phyloP scores from a whole-genome alignment of 2,797 vertebrate genomes.

The Lacerta viridis region DNA sequence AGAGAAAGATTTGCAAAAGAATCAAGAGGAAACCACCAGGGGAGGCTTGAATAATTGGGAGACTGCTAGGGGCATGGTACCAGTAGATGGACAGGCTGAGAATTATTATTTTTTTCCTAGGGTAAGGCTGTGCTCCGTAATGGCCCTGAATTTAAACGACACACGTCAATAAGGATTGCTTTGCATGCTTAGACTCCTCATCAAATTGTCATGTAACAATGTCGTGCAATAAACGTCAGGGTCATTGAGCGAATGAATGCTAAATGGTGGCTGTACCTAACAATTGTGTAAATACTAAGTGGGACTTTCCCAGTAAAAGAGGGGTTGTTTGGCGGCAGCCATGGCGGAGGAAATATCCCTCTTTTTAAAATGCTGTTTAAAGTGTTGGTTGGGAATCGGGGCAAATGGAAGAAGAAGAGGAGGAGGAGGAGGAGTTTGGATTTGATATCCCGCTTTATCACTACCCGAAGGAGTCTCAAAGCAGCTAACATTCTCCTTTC shows the following conservation, averaged over 20 bases:
- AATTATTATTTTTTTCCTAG: constrained; percentile 23
- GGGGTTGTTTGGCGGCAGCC: accelerated
- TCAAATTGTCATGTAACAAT: constrained; percentile 25
- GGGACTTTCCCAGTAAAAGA: not conserved
- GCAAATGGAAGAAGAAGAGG: no score
- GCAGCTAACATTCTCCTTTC: no score
- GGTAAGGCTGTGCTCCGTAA: constrained; percentile 60
- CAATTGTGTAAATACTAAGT: constrained; percentile 35
- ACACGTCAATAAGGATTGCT: constrained; percentile 49
- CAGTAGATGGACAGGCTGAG: constrained; percentile 45
- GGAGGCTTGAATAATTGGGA: constrained; percentile 66
- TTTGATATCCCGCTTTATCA: no score
- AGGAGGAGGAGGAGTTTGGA: no score
- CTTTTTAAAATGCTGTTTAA: not conserved
- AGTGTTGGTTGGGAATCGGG: not conserved
- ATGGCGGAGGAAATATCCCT: no score
- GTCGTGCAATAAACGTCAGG: constrained; percentile 45
- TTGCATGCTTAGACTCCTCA: constrained; percentile 56
- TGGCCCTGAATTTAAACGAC: constrained; percentile 72
- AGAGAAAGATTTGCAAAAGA: constrained; percentile 78
- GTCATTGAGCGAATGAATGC: constrained; percentile 28
- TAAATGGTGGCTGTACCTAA: constrained; percentile 44
- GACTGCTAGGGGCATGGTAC: constrained; percentile 67
- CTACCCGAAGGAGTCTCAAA: no score
- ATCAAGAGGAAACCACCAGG: constrained; percentile 58